These are phyloP conservation scores for Eremobia ochroleuca DNA, from an alignment of 2,888 invertebrate genomes.

Conservation along the genomic window DNA sequence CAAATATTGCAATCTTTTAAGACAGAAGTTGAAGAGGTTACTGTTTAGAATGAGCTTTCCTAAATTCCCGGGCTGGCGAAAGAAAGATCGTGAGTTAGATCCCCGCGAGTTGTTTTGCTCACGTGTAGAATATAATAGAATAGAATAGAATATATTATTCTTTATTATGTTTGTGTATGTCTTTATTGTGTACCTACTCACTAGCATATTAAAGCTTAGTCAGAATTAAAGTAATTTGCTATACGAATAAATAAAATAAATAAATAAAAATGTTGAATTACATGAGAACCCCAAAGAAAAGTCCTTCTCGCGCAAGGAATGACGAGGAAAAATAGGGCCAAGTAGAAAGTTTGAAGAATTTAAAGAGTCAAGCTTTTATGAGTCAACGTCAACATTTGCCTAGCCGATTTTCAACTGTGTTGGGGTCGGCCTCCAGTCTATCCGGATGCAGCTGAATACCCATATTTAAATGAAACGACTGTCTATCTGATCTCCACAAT, in stretches of 20 bases:
- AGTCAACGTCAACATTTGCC: background rate
- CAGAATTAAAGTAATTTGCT: background rate
- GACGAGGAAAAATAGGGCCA: background rate
- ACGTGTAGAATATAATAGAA: no score
- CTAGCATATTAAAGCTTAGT: background rate
- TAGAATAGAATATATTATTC: no score
- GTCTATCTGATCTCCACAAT: background rate
- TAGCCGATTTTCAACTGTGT: background rate
- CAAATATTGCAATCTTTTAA: background rate
- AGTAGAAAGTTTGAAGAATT: background rate
- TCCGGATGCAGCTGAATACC: background rate
- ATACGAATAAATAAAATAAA: background rate
- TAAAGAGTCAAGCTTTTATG: background rate
- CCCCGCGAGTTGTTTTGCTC: background rate
- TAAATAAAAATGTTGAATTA: no score
- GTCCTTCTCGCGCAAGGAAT: background rate
- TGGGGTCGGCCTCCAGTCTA: background rate
- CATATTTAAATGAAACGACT: background rate
- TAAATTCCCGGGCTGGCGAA: background rate
- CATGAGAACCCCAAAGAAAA: background rate
- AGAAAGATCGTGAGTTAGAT: background rate
- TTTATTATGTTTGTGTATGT: no score
- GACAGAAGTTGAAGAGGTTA: background rate
- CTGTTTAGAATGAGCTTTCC: no score
- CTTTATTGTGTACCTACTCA: no score